Base-by-base conservation (phyloP, 2,113 vertebrate species). In the Actenoides hombroni region DNA sequence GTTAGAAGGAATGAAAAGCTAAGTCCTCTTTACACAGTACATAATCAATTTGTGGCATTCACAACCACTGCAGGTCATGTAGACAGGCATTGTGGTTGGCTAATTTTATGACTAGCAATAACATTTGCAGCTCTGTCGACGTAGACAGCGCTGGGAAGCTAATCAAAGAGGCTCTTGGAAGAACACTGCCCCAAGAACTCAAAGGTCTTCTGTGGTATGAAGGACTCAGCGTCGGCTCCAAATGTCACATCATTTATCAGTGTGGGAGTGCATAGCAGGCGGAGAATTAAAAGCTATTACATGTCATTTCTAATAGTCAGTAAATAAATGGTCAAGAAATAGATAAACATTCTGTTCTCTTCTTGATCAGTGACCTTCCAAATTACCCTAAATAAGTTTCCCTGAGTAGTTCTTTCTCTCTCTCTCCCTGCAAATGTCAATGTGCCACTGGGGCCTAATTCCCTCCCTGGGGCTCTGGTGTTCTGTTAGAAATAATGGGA, bases 81-180 rank as follows among this genome's bases (percentile, higher is more conserved):
- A 91, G 94, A 83, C 61, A 89, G 92, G 87, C 67, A 85, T 49
- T 81, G 48, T 92, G 56, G 73, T 73, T 94, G 76, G 15, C 49
- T 88, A 93, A 94, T 81, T 94, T 97, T 94, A 91, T 74, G 68
- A 83, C 60, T 84, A 92, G 79, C 73, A 88, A 92, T 96, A 96
- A 95, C 89, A 90, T 92, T 81, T 97, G 67, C 82, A 86, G 54
- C 54, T 95, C 81, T 92, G 75, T 86, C 92, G 97, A 85, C 67
- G 56, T 87, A 60, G 42, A 49, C 40, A 70, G 46, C 92, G 74
- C 92, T 42, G 89, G 53, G 78, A 82, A 48, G 89, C 80, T 79
- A 90, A 86, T 89, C 65, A 95, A 96, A 88, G 33, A 92, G 53
- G 69, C 15, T 53, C 33, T 67, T 78, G 25, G 84, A 87, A 84